phyloP scores from a whole-genome alignment of 1,140 invertebrate genomes.

The Panonychus citri region DNA sequence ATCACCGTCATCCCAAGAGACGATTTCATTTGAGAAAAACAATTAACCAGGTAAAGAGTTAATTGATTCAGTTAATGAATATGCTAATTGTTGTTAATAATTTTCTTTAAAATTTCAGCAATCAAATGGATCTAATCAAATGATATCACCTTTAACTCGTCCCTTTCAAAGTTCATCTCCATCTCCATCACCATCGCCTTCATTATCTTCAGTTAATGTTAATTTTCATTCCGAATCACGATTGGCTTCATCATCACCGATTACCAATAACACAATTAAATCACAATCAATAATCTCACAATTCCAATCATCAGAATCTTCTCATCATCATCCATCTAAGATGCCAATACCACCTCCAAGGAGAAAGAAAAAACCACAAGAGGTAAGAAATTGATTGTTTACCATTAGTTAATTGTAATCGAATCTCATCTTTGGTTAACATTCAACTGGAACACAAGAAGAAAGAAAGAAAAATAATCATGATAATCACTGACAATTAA shows the following conservation, averaged over 20 bases:
- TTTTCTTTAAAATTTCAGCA: no score
- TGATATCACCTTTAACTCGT: constrained; percentile 38
- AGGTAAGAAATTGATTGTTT: background rate
- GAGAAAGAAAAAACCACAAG: constrained; percentile 28
- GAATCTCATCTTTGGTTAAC: no score
- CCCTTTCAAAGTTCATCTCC: constrained; percentile 23
- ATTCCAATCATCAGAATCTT: background rate
- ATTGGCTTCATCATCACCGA: no score
- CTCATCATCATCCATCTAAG: constrained; percentile 21
- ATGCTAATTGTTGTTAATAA: no score
- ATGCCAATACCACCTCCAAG: constrained; percentile 60
- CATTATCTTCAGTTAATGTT: no score
- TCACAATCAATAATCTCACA: background rate
- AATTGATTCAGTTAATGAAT: constrained; percentile 8
- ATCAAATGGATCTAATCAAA: constrained; percentile 16
- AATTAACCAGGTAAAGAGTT: constrained; percentile 19
- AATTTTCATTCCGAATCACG: background rate
- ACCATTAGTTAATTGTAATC: no score
- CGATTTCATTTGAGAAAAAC: constrained; percentile 42
- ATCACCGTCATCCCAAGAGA: constrained; percentile 69
- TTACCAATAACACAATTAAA: background rate
- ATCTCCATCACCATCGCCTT: no score
- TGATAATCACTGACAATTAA: no score
- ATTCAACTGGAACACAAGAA: no score
- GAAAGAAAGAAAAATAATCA: no score